phyloP scores from a whole-genome alignment of 2,113 vertebrate genomes.

The Aldabrachelys gigantea region DNA sequence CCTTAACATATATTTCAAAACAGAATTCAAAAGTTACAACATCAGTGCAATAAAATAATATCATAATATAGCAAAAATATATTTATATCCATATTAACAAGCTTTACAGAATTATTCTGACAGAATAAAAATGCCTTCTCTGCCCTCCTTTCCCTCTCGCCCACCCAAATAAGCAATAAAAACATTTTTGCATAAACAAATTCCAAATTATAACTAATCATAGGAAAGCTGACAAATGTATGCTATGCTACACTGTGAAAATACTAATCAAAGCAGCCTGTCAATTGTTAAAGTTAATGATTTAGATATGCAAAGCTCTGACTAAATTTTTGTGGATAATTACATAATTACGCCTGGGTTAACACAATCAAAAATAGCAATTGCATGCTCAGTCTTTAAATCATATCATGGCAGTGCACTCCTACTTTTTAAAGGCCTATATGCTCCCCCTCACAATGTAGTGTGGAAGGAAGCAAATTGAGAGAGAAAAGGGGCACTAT shows the following conservation, averaged over 20 bases:
- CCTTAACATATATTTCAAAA: conserved; percentile 1
- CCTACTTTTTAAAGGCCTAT: conserved; percentile 28
- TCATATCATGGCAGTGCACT: background rate
- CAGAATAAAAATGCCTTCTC: conserved; percentile 46
- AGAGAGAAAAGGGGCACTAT: background rate
- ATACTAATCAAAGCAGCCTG: conserved; percentile 85
- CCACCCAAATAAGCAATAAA: conserved; percentile 73
- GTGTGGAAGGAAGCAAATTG: background rate
- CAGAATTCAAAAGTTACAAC: background rate
- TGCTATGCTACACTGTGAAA: conserved; percentile 78
- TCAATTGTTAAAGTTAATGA: conserved; percentile 87
- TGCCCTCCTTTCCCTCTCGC: conserved; percentile 4
- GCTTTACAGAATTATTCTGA: conserved; percentile 45
- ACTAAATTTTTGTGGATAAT: conserved; percentile 85
- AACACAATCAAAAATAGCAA: conserved; percentile 83
- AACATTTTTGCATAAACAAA: conserved; percentile 84
- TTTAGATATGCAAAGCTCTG: conserved; percentile 82
- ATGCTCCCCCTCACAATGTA: background rate
- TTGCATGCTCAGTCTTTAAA: conserved; percentile 71
- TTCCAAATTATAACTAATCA: conserved; percentile 83
- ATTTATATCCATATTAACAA: conserved; percentile 13
- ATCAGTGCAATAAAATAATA: conserved; percentile 23
- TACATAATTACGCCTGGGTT: conserved; percentile 83
- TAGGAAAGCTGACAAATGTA: conserved; percentile 82
- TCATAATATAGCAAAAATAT: conserved; percentile 34